Conservation (phyloP, 2,113 vertebrate species). For the Echinops telfairi region DNA sequence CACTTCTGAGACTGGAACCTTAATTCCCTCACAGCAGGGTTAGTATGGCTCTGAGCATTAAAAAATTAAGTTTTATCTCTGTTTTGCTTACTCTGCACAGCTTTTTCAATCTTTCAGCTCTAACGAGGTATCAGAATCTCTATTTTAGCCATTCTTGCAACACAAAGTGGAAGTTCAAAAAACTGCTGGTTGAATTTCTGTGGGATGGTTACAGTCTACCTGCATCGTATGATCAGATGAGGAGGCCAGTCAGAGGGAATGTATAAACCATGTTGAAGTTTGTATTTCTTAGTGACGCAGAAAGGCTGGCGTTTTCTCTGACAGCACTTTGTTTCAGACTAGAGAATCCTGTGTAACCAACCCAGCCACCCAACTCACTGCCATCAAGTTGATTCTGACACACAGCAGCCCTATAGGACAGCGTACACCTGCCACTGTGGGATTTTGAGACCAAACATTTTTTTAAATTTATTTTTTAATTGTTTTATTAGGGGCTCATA, state of each 20-base stretch:
- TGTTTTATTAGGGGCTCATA: too few relatives aligned
- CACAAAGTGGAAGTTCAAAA: neutral
- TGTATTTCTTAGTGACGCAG: neutral
- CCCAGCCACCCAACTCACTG: too few relatives aligned
- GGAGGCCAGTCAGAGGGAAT: neutral
- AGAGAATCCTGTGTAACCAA: too few relatives aligned
- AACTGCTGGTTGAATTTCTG: neutral
- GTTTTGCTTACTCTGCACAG: neutral
- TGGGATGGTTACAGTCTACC: neutral
- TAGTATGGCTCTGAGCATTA: neutral
- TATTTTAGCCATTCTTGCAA: neutral
- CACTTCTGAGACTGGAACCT: conserved; percentile 1
- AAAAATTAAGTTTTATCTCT: neutral
- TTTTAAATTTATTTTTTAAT: too few relatives aligned
- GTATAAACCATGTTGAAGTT: neutral
- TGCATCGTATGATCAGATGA: neutral
- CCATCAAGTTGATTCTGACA: too few relatives aligned
- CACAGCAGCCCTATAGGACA: too few relatives aligned
- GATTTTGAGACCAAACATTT: too few relatives aligned
- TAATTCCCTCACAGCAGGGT: neutral
- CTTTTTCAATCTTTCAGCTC: neutral
- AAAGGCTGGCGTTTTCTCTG: neutral
- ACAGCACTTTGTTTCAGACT: neutral
- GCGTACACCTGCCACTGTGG: too few relatives aligned
- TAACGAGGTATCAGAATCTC: neutral